Base-by-base conservation (phyloP, 2,888 invertebrate genomes). In the Diarsia mendica region DNA sequence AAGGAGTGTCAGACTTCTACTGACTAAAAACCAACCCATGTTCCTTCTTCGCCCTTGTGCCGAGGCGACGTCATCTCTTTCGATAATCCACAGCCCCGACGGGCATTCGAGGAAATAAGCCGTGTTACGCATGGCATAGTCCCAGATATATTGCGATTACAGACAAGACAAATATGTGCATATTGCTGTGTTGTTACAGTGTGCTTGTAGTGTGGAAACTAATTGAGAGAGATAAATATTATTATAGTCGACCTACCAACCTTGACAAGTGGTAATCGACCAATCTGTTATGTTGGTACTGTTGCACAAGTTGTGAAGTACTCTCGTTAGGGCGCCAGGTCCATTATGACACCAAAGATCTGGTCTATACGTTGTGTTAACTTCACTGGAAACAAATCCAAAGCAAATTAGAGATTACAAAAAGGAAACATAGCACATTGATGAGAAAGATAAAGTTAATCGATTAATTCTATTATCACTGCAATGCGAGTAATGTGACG, bases 291-390 rank as follows among this genome's bases (percentile, higher is more conserved):
- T 87, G 3, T 77, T 67, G 85, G 98, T 0, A 97, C 97, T 66
- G 97, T 95, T 0, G 98, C 28, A 28, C 28, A 28, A 28, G 1
- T 98, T 60, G 98, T 97, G 0, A 98, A 97, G 2, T 65, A 85
- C 98, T 98, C 60, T 95, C 0, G 98, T 98, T 58, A 98, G 97
- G 0, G 98, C 97, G 2, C 97, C 97, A 0, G 97, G 97, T 0
- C 97, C 97, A 86, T 97, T 97, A 85, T 97, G 93, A 1, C 97
- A 97, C 97, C 97, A 97, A 65, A 96, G 90, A 72, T 97, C 91
- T 1, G 97, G 97, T 2, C 95, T 93, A 83, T 97, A 97, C 77
- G 96, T 96, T 9, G 88, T 83, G n/a, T 79, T 86, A 18, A 88
- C 58, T 72, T 87, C 87, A 65, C 87, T 87, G 73, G 28, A 4